phyloP scores from a whole-genome alignment of 1,140 invertebrate genomes.

The Harlomillsia oculata region DNA sequence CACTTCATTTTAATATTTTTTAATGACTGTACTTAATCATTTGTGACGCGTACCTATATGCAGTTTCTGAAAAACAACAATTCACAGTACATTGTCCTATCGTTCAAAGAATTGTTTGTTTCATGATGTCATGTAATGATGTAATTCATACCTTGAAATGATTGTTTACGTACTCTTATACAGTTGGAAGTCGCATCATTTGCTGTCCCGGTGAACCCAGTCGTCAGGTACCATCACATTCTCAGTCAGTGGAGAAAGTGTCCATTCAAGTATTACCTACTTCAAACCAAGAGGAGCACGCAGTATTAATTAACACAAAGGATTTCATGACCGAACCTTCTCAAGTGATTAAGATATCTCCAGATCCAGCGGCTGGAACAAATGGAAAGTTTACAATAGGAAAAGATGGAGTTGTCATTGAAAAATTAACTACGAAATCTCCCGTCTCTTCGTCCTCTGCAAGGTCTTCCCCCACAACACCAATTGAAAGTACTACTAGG shows the following conservation, averaged over 20 bases:
- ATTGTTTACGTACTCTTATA: background rate
- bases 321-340: background rate
- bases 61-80: too few species aligned
- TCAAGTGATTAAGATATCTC: constrained; percentile 17
- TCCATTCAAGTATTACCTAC: background rate
- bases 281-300: constrained; percentile 4
- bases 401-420: constrained; percentile 17
- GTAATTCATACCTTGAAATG: background rate
- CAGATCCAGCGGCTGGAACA: background rate
- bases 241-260: background rate
- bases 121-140: background rate
- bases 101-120: too few species aligned
- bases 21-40: too few species aligned
- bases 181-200: constrained; percentile 18
- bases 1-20: too few species aligned
- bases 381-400: constrained; percentile 21
- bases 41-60: too few species aligned
- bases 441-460: too few species aligned
- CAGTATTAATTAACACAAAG: background rate
- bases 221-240: background rate
- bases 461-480: too few species aligned
- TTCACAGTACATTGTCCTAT: too few species aligned
- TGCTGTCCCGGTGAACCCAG: constrained; percentile 19
- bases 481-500: too few species aligned
- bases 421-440: constrained; percentile 9